phyloP scores from a whole-genome alignment of 2,888 invertebrate species.

The Pecten maximus region DNA sequence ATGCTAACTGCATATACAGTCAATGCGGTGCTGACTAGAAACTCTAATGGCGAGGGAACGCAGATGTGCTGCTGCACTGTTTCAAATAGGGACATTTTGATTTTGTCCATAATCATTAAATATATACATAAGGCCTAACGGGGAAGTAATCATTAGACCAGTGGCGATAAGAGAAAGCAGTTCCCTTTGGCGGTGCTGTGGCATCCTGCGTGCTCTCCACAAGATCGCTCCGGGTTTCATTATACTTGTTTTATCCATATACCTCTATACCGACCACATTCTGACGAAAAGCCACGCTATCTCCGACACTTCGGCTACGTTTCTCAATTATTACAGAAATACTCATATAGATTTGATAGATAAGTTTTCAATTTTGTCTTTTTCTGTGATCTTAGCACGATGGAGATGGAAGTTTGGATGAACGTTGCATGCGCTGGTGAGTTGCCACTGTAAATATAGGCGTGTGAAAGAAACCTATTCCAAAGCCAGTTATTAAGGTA shows the following conservation, averaged over 20 bases:
- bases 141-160: slow-evolving; percentile 13
- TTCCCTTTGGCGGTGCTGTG: slow-evolving; percentile 19
- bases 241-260: slow-evolving; percentile 19
- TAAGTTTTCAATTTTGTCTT: slow-evolving; percentile 35
- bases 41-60: background rate
- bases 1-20: background rate
- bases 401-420: slow-evolving; percentile 18
- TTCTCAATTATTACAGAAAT: slow-evolving; percentile 35
- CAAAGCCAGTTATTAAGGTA: slow-evolving; percentile 25
- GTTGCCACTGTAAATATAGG: background rate
- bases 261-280: slow-evolving; percentile 32
- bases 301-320: slow-evolving; percentile 30
- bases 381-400: slow-evolving; percentile 33
- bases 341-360: slow-evolving; percentile 35
- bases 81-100: slow-evolving; percentile 35
- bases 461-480: slow-evolving; percentile 11
- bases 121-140: slow-evolving; percentile 33
- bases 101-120: slow-evolving; percentile 35
- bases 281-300: slow-evolving; percentile 35
- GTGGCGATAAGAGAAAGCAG: slow-evolving; percentile 20
- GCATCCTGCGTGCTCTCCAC: background rate
- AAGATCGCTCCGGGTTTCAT: slow-evolving; percentile 24
- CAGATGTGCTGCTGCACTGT: slow-evolving; percentile 30
- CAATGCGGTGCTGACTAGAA: background rate
- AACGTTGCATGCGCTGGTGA: background rate